Conservation (phyloP, 1,140 invertebrate genomes). For the Lasioglossum baleicum region DNA sequence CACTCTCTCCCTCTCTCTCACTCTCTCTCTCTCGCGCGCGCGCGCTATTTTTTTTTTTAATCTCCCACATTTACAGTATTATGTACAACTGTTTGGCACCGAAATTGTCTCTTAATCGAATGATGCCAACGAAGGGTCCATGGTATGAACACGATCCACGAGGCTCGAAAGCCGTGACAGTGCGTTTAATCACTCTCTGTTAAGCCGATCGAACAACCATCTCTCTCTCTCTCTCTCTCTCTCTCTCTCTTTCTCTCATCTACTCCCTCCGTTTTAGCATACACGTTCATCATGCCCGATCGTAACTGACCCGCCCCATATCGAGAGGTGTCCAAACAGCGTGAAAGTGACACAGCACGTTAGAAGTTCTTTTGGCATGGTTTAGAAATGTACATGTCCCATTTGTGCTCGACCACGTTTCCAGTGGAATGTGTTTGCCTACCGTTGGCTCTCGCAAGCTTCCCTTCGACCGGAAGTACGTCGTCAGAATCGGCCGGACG, state of each 20-base stretch:
- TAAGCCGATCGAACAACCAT: conserved; percentile 1
- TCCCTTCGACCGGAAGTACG: conserved; percentile 22
- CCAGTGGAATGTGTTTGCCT: conserved; percentile 69
- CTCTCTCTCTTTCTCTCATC: neutral
- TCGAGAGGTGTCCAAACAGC: conserved; percentile 53
- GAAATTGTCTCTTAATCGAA: conserved; percentile 63
- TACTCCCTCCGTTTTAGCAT: neutral
- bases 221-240: neutral
- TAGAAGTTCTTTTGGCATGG: conserved; percentile 68
- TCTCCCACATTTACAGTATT: conserved; percentile 73
- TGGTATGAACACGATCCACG: conserved; percentile 39
- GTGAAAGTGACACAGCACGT: conserved; percentile 56
- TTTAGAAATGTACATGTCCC: conserved; percentile 65
- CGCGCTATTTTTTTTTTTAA: conserved; percentile 41
- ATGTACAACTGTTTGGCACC: conserved; percentile 79
- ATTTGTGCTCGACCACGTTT: conserved; percentile 58
- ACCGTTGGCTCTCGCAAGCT: conserved; percentile 45
- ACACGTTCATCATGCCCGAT: neutral
- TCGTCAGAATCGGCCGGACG: conserved; percentile 39
- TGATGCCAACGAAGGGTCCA: conserved; percentile 55
- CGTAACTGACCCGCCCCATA: neutral
- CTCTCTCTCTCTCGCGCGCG: neutral
- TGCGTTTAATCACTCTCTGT: neutral
- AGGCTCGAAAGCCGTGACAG: conserved; percentile 6
- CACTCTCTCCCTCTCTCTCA: conserved; percentile 17